Conservation (phyloP, 2,888 invertebrate genomes). For the Nomada lathburiana region DNA sequence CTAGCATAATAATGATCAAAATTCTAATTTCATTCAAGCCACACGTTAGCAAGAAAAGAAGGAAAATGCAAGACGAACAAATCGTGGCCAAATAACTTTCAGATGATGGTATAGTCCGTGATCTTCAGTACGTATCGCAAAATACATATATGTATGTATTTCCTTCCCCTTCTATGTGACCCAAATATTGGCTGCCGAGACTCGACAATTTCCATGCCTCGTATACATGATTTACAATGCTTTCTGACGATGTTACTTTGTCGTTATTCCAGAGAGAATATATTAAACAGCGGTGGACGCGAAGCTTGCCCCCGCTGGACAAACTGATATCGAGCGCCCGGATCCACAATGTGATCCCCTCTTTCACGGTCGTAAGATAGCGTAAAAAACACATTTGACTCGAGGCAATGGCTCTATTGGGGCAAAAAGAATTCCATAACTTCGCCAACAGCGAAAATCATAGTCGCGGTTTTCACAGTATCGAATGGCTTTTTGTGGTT, state of each 20-base stretch:
- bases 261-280: neutral
- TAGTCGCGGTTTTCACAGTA: neutral
- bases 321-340: no score
- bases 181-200: constrained; percentile 8
- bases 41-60: neutral
- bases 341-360: no score
- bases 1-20: neutral
- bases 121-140: neutral
- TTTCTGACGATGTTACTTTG: constrained; percentile 5
- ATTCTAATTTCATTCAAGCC: neutral
- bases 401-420: no score
- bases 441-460: neutral
- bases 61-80: neutral
- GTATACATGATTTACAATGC: constrained; percentile 29
- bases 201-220: neutral
- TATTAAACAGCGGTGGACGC: neutral
- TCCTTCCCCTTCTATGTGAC: constrained; percentile 1
- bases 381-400: no score
- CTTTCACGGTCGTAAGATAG: no score
- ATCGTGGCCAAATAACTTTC: constrained; percentile 14
- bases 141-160: constrained; percentile 16
- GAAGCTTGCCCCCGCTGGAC: no score
- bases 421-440: neutral
- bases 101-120: constrained; percentile 8
- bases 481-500: constrained; percentile 7